These are phyloP conservation scores for Carcharodon carcharias DNA, from an alignment of 2,797 vertebrate species.

Conservation along the genomic window DNA sequence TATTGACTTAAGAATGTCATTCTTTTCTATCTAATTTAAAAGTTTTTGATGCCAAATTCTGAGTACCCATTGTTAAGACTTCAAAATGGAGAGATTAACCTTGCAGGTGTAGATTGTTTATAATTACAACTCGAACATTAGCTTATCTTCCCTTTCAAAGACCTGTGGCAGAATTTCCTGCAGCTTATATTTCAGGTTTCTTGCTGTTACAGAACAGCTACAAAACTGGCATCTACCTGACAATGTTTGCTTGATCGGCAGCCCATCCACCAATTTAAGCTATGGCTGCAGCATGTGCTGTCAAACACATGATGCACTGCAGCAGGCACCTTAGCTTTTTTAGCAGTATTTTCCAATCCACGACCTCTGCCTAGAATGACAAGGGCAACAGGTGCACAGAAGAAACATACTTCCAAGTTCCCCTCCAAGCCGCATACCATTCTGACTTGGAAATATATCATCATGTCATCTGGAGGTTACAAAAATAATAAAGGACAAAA, in stretches of 20 bases:
- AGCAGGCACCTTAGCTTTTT: neutral
- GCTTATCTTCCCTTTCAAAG: neutral
- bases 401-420: neutral
- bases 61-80: neutral
- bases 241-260: neutral
- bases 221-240: neutral
- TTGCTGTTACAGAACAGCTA: neutral
- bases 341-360: neutral
- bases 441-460: neutral
- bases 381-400: neutral
- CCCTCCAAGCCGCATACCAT: neutral
- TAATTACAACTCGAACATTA: neutral
- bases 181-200: neutral
- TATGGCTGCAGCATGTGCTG: neutral
- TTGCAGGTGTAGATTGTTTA: neutral
- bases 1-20: neutral
- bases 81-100: neutral
- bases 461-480: too few relatives aligned
- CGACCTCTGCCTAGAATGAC: neutral
- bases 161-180: neutral
- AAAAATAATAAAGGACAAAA: too few relatives aligned
- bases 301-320: neutral
- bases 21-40: neutral
- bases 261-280: neutral
- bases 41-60: neutral